Evolutionary conservation across 2,113 vertebrate genomes (phyloP).

Genomic region (Cyprinodon tularosa): DNA sequence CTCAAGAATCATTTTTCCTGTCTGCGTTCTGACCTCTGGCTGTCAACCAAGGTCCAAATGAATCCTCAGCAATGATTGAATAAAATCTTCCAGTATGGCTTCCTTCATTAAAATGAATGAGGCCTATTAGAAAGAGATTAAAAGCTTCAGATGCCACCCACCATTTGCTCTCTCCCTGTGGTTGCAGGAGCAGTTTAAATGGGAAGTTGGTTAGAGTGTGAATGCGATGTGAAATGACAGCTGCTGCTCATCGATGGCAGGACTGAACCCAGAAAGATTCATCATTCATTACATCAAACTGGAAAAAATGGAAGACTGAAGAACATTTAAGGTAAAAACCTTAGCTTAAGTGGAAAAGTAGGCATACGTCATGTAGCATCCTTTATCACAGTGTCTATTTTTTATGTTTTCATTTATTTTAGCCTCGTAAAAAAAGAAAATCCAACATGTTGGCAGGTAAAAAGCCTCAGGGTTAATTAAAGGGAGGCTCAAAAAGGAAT

Average conservation of each 20-base stretch:
- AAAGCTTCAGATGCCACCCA: constrained; percentile 69
- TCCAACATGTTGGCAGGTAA: neutral
- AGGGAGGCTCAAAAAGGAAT: constrained; percentile 20
- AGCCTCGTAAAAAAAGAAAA: neutral
- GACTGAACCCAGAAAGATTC: constrained; percentile 40
- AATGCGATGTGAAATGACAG: constrained; percentile 64
- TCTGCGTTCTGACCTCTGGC: constrained; percentile 62
- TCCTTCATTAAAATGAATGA: constrained; percentile 73
- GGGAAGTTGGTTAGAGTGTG: constrained; percentile 56
- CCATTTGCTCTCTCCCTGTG: constrained; percentile 46
- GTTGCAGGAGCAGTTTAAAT: constrained; percentile 31
- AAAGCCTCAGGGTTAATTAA: neutral
- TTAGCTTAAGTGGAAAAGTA: constrained; percentile 59
- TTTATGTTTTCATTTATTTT: neutral
- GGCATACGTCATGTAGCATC: constrained; percentile 29
- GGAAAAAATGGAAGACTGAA: constrained; percentile 27
- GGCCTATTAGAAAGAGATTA: constrained; percentile 69
- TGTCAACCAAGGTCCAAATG: constrained; percentile 58
- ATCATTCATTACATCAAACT: constrained; percentile 52
- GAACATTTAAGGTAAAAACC: constrained; percentile 58
- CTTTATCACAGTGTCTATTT: neutral
- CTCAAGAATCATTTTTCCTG: constrained; percentile 39
- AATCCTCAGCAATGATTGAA: constrained; percentile 46
- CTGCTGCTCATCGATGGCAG: constrained; percentile 51
- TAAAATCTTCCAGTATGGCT: constrained; percentile 67